Evolutionary conservation across 2,888 invertebrate species (phyloP).

Genomic region (Agriopis aurantiaria): DNA sequence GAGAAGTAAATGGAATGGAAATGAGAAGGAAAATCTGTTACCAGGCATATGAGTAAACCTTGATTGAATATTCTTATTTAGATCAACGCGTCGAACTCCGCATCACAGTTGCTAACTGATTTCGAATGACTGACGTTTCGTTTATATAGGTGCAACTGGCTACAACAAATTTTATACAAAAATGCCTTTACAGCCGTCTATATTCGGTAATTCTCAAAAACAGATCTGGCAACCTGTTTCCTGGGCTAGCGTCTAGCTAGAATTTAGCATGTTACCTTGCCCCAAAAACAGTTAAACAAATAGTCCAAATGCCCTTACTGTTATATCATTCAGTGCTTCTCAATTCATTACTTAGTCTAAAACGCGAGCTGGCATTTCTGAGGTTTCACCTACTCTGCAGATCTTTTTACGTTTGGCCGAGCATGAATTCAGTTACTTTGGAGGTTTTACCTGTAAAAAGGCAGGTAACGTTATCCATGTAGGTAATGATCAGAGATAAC

Average conservation of each 20-base stretch:
- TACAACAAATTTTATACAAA: too few species aligned
- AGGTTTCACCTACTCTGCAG: conserved; percentile 32
- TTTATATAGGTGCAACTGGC: too few species aligned
- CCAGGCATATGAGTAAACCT: too few species aligned
- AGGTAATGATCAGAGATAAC: background rate
- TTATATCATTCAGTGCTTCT: background rate
- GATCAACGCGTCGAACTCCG: too few species aligned
- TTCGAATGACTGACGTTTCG: too few species aligned
- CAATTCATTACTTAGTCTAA: conserved; percentile 37
- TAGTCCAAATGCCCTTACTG: conserved; percentile 12
- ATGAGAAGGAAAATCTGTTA: too few species aligned
- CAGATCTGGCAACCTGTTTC: too few species aligned
- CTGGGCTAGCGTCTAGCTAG: background rate
- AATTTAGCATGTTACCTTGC: background rate
- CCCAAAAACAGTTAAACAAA: background rate
- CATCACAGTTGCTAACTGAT: too few species aligned
- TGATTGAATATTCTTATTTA: too few species aligned
- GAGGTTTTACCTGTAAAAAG: conserved; percentile 24
- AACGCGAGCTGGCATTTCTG: conserved; percentile 32
- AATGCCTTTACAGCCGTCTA: too few species aligned
- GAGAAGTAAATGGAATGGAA: too few species aligned
- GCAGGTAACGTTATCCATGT: conserved; percentile 2
- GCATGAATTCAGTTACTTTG: conserved; percentile 32
- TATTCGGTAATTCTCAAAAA: too few species aligned
- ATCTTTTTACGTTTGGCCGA: conserved; percentile 35